Evolutionary conservation across 2,888 invertebrate species (phyloP).

Genomic region (Hyalella azteca): DNA sequence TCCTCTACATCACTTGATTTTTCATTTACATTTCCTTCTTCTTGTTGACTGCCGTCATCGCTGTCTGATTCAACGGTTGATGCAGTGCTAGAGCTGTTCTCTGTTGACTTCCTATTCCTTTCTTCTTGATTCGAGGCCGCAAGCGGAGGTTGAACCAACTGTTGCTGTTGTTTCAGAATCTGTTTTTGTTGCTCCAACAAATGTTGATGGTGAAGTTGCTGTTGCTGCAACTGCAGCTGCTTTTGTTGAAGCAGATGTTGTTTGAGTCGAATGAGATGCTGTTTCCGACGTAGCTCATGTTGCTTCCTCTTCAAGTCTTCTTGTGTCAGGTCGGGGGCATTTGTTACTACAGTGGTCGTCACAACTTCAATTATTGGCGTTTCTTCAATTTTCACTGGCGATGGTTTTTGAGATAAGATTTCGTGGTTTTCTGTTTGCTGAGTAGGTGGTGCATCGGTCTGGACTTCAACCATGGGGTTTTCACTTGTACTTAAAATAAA

Average conservation of each 20-base stretch:
- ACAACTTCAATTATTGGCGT: background rate
- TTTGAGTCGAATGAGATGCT: background rate
- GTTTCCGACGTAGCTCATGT: background rate
- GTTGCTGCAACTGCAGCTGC: conserved; percentile 9
- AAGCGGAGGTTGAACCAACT: background rate
- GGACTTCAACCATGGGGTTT: too few species aligned
- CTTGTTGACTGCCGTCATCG: background rate
- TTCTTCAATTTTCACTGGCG: background rate
- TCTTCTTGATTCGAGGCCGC: background rate
- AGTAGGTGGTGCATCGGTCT: background rate
- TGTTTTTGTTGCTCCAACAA: background rate
- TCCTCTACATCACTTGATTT: background rate
- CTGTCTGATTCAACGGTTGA: too few species aligned
- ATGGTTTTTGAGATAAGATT: too few species aligned
- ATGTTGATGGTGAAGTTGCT: background rate
- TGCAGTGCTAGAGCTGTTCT: too few species aligned
- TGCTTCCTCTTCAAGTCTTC: background rate
- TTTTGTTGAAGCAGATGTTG: background rate
- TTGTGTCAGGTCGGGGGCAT: background rate
- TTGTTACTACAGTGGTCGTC: background rate
- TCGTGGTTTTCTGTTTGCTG: background rate
- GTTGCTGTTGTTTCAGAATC: background rate
- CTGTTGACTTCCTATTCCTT: too few species aligned
- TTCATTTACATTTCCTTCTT: background rate
- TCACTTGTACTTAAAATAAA: too few species aligned